phyloP scores from a whole-genome alignment of 2,797 vertebrate genomes.

The Hippocampus kuda region DNA sequence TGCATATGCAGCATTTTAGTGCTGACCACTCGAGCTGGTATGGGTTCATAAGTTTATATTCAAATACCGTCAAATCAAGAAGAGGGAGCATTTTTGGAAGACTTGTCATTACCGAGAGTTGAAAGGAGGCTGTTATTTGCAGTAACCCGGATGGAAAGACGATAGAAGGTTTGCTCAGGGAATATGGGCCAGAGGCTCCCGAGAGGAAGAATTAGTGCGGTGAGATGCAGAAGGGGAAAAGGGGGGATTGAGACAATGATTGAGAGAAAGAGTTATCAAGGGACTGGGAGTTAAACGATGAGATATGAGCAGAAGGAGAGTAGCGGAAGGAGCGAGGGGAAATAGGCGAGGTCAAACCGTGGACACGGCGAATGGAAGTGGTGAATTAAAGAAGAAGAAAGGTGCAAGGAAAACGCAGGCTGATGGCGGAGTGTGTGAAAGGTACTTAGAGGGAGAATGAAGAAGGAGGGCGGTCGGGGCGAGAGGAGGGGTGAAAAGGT shows the following conservation, averaged over 20 bases:
- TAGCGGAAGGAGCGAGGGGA: not conserved
- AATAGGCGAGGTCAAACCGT: slow-evolving; percentile 44
- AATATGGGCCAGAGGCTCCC: slow-evolving; percentile 33
- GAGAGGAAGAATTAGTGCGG: slow-evolving; percentile 40
- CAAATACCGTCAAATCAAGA: slow-evolving; percentile 18
- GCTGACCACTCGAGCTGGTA: slow-evolving; percentile 30
- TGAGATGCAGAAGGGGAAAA: slow-evolving; percentile 19
- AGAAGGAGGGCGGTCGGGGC: slow-evolving; percentile 31
- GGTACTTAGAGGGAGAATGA: slow-evolving; percentile 45
- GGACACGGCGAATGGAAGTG: slow-evolving; percentile 44
- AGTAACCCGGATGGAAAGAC: slow-evolving; percentile 20
- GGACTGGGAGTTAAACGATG: slow-evolving; percentile 17
- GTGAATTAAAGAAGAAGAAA: slow-evolving; percentile 50
- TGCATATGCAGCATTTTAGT: slow-evolving; percentile 39
- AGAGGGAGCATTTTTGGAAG: slow-evolving; percentile 30
- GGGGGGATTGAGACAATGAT: slow-evolving; percentile 12
- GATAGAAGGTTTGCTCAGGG: slow-evolving; percentile 19
- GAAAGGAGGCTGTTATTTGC: slow-evolving; percentile 30
- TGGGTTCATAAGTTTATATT: slow-evolving; percentile 53
- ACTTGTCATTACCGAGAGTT: slow-evolving; percentile 40
- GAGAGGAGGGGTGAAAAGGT: slow-evolving; percentile 31
- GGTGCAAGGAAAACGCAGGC: slow-evolving; percentile 19
- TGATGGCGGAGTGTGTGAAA: slow-evolving; percentile 24
- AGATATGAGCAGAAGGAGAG: slow-evolving; percentile 37
- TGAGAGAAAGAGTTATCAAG: slow-evolving; percentile 35